phyloP scores from a whole-genome alignment of 2,797 vertebrate genomes.

The Schizothorax lantsangensis region DNA sequence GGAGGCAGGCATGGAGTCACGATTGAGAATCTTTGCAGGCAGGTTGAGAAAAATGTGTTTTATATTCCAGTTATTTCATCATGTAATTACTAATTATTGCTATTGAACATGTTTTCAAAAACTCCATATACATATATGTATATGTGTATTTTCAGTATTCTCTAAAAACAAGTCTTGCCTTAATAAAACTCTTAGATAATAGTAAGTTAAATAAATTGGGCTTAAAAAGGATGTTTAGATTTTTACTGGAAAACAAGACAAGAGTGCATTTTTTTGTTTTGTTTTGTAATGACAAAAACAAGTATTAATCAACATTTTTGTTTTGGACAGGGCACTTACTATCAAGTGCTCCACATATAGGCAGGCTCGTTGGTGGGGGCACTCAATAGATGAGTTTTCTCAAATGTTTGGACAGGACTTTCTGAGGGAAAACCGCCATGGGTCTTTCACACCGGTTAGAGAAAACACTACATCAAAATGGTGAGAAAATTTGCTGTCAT shows the following conservation, averaged over 20 bases:
- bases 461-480: slow-evolving; percentile 62
- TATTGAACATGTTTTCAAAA: neutral
- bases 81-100: neutral
- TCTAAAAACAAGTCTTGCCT: neutral
- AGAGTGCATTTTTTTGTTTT: neutral
- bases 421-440: slow-evolving; percentile 58
- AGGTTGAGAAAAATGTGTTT: slow-evolving; percentile 37
- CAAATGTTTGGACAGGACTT: slow-evolving; percentile 31
- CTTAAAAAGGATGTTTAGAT: neutral
- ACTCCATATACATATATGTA: neutral
- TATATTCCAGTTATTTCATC: slow-evolving; percentile 20
- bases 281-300: neutral
- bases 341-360: slow-evolving; percentile 67
- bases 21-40: slow-evolving; percentile 72
- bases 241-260: neutral
- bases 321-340: slow-evolving; percentile 59
- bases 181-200: neutral
- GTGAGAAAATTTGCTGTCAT: slow-evolving; percentile 35
- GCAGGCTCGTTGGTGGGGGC: slow-evolving; percentile 66
- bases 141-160: neutral
- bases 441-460: slow-evolving; percentile 64
- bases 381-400: slow-evolving; percentile 55
- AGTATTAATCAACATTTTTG: neutral
- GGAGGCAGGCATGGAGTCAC: slow-evolving; percentile 66
- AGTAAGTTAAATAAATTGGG: neutral